Base-by-base conservation (phyloP, 2,888 invertebrate genomes). In the Sinohyriopsis cumingii region DNA sequence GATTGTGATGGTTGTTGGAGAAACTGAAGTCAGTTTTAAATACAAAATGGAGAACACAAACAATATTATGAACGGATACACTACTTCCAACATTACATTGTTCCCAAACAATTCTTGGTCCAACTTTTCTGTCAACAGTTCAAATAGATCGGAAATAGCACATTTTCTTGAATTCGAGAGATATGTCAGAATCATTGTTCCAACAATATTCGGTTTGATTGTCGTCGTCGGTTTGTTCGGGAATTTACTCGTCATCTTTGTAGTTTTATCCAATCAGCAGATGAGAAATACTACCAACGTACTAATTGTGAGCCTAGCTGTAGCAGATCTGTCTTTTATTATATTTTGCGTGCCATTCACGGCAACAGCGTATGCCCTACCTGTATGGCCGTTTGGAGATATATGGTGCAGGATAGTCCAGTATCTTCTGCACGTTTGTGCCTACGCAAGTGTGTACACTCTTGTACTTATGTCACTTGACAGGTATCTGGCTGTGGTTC, bases 271-370 rank as follows among this genome's bases (percentile, higher is more conserved):
- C 60, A 96, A 96, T 91, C 94, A 95, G 82, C 94, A 95, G 86
- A 97, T 97, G 97, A 92, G 96, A 83, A 96, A 95, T 55, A 96
- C 96, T 9, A 97, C 97, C 63, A 97, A 97, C 90, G 93, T 96
- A 60, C 93, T 97, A 53, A 97, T 97, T 82, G 95, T 97, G 74
- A 96, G 96, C 89, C 91, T 97, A 75, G 96, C 97, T 5, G 92
- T 96, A 45, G 96, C 97, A 56, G 97, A 97, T 89, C 91, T 98
- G 53, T 93, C 96, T 53, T 97, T 98, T 90, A 95, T 97, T 59
- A 93, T 96, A 67, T 95, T 97, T 90, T 97, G 97, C 91, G 96
- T 97, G 24, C 97, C 97, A 0, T 96, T 96, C 90, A 97, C 97
- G 1, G 97, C 96, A 1, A 94, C 95, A 22, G 95, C 95, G 86